A percentile compares a stretch with the other conserved stretches of the same genome.
Evolutionary conservation across 2,888 invertebrate species (phyloP).

Genomic region (Pycnomerus fuliginosus): DNA sequence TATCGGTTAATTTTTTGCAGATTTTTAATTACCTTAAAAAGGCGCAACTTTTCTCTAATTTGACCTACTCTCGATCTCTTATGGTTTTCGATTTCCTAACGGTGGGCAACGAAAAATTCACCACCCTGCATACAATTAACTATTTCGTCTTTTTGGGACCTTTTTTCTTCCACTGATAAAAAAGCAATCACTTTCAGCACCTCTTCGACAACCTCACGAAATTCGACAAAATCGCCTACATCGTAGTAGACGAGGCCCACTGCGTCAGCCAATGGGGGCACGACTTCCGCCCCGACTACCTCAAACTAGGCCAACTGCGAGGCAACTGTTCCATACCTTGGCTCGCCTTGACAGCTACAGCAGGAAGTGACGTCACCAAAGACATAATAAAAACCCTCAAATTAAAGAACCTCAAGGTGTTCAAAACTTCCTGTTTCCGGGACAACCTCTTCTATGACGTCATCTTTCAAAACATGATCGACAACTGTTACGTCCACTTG

Average conservation of each 20-base stretch:
- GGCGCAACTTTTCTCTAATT: no score
- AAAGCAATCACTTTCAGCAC: conserved; percentile 46
- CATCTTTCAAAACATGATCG: conserved; percentile 79
- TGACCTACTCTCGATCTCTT: no score
- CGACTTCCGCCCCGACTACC: conserved; percentile 94
- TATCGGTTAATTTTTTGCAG: no score
- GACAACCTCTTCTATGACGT: conserved; percentile 95
- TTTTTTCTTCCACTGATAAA: no score
- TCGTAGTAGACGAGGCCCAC: conserved; percentile 97
- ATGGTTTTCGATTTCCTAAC: no score
- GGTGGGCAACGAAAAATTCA: no score
- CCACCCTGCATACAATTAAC: no score
- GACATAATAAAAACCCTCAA: conserved; percentile 79
- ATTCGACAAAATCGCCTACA: conserved; percentile 78
- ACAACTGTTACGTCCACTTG: conserved; percentile 80
- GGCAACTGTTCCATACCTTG: conserved; percentile 71
- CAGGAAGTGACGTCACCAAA: conserved; percentile 71
- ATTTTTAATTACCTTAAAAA: no score
- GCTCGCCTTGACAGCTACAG: conserved; percentile 96
- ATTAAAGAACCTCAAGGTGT: conserved; percentile 54
- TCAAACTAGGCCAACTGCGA: conserved; percentile 77
- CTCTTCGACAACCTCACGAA: conserved; percentile 69
- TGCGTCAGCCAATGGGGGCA: conserved; percentile 99
- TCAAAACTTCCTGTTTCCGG: conserved; percentile 87
- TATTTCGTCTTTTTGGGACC: no score